Conservation (phyloP, 2,797 vertebrate species). For the Decapterus maruadsi region DNA sequence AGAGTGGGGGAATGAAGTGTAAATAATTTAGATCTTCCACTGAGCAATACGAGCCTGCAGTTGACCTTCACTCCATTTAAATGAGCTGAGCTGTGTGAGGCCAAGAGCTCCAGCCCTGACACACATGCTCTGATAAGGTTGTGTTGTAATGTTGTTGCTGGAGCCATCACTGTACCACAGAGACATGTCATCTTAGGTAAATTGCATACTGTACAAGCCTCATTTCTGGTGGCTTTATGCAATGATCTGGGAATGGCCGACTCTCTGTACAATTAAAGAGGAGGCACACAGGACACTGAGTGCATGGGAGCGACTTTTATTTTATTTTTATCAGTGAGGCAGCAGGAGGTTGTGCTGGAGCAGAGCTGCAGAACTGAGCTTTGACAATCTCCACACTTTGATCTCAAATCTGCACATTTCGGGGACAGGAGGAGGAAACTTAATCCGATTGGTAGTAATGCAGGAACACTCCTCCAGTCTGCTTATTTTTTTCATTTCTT, state of each 20-base stretch:
- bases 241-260: slow-evolving; percentile 27
- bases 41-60: slow-evolving; percentile 17
- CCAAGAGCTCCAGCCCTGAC: slow-evolving; percentile 28
- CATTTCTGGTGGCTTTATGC: not conserved
- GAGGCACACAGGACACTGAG: slow-evolving; percentile 25
- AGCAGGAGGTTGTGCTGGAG: slow-evolving; percentile 35
- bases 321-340: slow-evolving; percentile 37
- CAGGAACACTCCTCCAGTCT: slow-evolving; percentile 33
- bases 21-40: slow-evolving; percentile 54
- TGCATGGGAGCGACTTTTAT: slow-evolving; percentile 6
- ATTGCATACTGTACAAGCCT: slow-evolving; percentile 12
- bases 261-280: slow-evolving; percentile 29
- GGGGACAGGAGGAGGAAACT: slow-evolving; percentile 33
- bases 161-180: not conserved
- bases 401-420: slow-evolving; percentile 56
- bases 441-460: slow-evolving; percentile 48
- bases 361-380: slow-evolving; percentile 42
- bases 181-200: not conserved
- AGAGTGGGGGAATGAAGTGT: slow-evolving; percentile 28
- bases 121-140: slow-evolving; percentile 37
- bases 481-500: slow-evolving; percentile 11
- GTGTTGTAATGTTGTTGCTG: not conserved
- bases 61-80: slow-evolving; percentile 63
- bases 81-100: slow-evolving; percentile 37
- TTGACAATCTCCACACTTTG: slow-evolving; percentile 49